Conservation (phyloP, 2,113 vertebrate genomes). For the Nesogale talazaci region DNA sequence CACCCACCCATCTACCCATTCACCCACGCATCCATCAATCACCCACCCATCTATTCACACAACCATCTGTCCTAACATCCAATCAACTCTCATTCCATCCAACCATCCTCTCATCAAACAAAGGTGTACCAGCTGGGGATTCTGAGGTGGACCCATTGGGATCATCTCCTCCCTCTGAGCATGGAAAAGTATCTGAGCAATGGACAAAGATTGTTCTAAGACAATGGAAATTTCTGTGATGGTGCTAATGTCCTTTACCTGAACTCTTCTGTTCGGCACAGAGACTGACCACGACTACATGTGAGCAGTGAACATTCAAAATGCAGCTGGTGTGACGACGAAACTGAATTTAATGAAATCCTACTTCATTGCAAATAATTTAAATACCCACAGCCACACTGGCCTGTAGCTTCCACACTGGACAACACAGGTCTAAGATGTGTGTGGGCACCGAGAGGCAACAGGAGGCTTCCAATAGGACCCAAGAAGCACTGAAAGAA, state of each 20-base stretch:
- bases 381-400: neutral
- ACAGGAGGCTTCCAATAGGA: neutral
- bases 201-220: neutral
- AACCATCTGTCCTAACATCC: neutral
- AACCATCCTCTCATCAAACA: neutral
- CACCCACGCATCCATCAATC: no score
- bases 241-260: neutral
- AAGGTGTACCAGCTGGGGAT: no score
- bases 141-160: neutral
- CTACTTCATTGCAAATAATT: neutral
- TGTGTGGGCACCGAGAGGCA: neutral
- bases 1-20: no score
- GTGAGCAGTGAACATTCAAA: neutral
- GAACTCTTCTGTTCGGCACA: neutral
- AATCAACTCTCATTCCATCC: no score
- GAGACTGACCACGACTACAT: neutral
- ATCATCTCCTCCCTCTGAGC: neutral
- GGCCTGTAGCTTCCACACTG: neutral
- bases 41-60: no score
- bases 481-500: neutral
- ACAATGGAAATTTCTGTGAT: neutral
- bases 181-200: neutral
- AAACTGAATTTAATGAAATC: neutral
- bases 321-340: neutral
- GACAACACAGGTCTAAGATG: neutral